Conservation (phyloP, 2,113 vertebrate genomes). For the Odocoileus hemionus region DNA sequence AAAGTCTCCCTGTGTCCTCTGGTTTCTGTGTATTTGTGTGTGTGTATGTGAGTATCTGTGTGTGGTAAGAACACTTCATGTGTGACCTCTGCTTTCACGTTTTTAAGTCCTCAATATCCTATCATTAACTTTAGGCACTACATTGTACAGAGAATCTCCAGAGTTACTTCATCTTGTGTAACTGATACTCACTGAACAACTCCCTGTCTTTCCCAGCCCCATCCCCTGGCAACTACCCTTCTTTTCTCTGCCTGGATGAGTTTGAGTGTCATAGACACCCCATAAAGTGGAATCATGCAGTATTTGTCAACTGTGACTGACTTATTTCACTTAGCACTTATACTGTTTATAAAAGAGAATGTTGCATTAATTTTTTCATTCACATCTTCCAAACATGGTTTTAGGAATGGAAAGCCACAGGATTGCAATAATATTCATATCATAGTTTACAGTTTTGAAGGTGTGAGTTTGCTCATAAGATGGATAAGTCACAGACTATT, state of each 20-base stretch:
- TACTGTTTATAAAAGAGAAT: neutral
- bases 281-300: neutral
- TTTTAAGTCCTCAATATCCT: neutral
- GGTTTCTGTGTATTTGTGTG: neutral
- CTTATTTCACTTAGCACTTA: neutral
- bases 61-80: neutral
- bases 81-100: neutral
- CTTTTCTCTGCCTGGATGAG: neutral
- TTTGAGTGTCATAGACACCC: neutral
- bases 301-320: neutral
- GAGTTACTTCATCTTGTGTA: neutral
- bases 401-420: neutral
- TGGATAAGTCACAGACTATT: neutral
- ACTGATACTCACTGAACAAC: too few relatives aligned
- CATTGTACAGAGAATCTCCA: neutral
- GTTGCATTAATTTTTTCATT: neutral
- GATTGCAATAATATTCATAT: neutral
- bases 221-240: neutral
- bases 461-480: neutral
- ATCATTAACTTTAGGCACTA: neutral
- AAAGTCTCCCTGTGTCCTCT: neutral
- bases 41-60: neutral
- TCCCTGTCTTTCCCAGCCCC: neutral
- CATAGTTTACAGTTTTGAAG: neutral
- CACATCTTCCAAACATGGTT: neutral